Evolutionary conservation across 2,113 vertebrate species (phyloP).

Genomic region (Engystomops pustulosus): DNA sequence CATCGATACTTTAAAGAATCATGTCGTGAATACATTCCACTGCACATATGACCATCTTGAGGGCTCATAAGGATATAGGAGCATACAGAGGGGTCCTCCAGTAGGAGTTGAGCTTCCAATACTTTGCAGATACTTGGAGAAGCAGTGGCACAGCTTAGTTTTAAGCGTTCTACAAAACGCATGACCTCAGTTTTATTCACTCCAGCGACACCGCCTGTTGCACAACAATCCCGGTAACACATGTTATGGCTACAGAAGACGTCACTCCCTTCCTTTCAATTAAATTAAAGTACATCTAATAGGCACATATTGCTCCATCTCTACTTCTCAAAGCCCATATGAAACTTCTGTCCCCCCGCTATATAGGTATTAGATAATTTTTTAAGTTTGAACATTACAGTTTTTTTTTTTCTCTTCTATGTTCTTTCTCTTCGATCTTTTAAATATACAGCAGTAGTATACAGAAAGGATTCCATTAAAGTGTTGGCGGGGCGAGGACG

Average conservation of each 20-base stretch:
- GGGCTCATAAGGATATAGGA: neutral
- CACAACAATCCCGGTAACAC: constrained; percentile 21
- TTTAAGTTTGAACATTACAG: too few relatives aligned
- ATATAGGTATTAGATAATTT: constrained; percentile 2
- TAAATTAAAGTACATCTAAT: constrained; percentile 45
- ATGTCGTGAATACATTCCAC: neutral
- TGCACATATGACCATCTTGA: neutral
- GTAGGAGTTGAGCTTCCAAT: constrained; percentile 23
- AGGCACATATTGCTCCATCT: constrained; percentile 27
- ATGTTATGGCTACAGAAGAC: constrained; percentile 50
- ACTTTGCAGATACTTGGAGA: neutral
- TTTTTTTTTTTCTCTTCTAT: too few relatives aligned
- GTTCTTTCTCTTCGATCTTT: too few relatives aligned
- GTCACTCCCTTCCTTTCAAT: constrained; percentile 28
- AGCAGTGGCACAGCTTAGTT: constrained; percentile 24
- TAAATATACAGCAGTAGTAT: neutral
- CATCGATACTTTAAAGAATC: too few relatives aligned
- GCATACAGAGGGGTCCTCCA: neutral
- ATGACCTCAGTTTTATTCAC: constrained; percentile 31
- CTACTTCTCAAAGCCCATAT: constrained; percentile 22
- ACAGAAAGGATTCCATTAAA: neutral
- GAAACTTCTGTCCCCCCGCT: constrained; percentile 4
- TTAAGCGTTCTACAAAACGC: constrained; percentile 34
- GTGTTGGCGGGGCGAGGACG: neutral
- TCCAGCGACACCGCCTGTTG: neutral